Evolutionary conservation across 35 echinoderm and acorn worm species (phyloP), one percentile per base, ranked within the genome.

Genomic region (Nesometra sesokonis): DNA sequence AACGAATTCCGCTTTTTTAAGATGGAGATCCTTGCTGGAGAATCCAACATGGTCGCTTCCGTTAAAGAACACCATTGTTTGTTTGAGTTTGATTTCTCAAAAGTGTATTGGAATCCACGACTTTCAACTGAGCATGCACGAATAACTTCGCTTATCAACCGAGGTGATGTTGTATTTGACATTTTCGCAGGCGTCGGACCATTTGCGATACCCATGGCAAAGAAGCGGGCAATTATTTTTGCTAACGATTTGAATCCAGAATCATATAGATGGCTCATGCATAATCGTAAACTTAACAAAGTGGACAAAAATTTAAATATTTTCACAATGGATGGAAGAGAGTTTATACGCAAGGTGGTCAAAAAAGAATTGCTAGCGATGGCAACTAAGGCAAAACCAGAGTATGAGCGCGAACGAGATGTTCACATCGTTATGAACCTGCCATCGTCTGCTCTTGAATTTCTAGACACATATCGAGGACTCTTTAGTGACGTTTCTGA

Each of bases 101-200:
- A 99, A 83, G 96, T 99, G 0, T 99, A 99, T 83, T 99, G 96
- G 96, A 99, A 99, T 82, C 93, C 96, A 0, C 52, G 96, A 11
- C 85, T 99, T 15, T 86, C 86, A 3, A 99, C 92, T 31, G 96
- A 99, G 37, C 96, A 99, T 84, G 80, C 88, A 27, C 76, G 96
- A 21, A 94, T 99, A 27, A 90, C 89, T 3, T 76, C 32, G 0
- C 32, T 77, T 79, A 9, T 92, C 1, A 36, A 79, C 0, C 37
- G 35, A 1, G 57, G 34, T 13, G 85, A 92, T 67, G 88, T 92
- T n/a, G 34, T 99, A 31, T 99, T 92, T 36, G 96, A 99, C 32
- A 80, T 94, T 40, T 99, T 94, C 89, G 96, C 96, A 27, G 96
- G 96, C 29, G 93, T 99, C 5, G 92, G 96, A 9, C 96, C 96